Evolutionary conservation across 2,888 invertebrate species (phyloP), one percentile per base, ranked within the genome.

Genomic region (Tenthredo scrophulariae): DNA sequence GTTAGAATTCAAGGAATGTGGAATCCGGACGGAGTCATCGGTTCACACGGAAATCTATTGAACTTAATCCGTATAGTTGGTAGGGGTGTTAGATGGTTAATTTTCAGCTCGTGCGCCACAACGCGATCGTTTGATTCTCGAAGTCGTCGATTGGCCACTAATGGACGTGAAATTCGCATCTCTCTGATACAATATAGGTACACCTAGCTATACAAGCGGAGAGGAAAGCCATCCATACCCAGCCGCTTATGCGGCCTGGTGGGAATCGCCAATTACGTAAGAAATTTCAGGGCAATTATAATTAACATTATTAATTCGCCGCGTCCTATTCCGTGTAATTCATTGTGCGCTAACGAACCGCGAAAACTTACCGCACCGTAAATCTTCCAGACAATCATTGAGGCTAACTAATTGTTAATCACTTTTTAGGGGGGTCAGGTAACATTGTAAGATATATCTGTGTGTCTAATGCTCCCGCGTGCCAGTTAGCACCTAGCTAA

Each of bases 1-100:
- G 83, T 80, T 43, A 75, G 75, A 85, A 85, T 85, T 84, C 84
- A 26, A 37, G 85, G 85, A 85, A 85, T 85, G 85, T 85, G 83
- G 84, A 84, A 74, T 75, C 85, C 72, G 70, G 83, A 84, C 75
- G 85, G 62, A 58, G 43, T 40, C 72, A 75, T 74, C 15, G 65
- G 84, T 70, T 74, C 46, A 54, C 84, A 84, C 74, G 84, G 75
- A 85, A 84, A 84, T 84, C 58, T 74, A 85, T 85, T 85, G 85
- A 70, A 70, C 83, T 83, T 29, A n/a, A 83, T 26, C 40, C 62
- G 77, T n/a, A 37, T n/a, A 37, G 46, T 50, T 43, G 33, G 40
- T 40, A 29, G 22, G 40, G 62, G 80, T 62, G 80, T 62, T 37
- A 26, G 80, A 62, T 80, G 62, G 50, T 83, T 83, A 70, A 70